Percentiles rank a stretch among this genome's conserved stretches.
Evolutionary conservation across 1,140 invertebrate genomes (phyloP).

Genomic region (Chionoecetes opilio): DNA sequence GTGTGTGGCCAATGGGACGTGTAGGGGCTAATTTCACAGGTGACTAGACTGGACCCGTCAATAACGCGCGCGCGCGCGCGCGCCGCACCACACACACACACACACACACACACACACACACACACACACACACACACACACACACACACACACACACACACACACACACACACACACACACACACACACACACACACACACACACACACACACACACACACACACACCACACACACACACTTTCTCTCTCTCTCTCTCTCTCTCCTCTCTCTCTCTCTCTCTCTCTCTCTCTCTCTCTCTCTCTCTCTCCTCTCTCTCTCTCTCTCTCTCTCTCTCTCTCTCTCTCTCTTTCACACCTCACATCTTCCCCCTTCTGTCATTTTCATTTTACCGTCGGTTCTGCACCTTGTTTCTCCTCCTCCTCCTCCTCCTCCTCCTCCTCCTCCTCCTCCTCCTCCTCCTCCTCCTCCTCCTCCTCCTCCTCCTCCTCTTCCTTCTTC

Average conservation of each 20-base stretch:
- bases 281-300: slow-evolving; percentile 58
- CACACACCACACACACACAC: no score
- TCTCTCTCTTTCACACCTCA: no score
- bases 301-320: neutral
- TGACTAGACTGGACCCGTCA: neutral
- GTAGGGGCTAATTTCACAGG: slow-evolving; percentile 17
- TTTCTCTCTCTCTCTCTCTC: slow-evolving; percentile 45
- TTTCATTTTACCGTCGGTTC: no score
- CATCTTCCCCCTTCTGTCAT: no score
- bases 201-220: slow-evolving; percentile 68
- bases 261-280: slow-evolving; percentile 40
- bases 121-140: slow-evolving; percentile 36
- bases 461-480: neutral
- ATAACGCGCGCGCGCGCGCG: neutral
- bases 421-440: neutral
- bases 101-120: slow-evolving; percentile 10
- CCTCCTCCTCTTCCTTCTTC: neutral
- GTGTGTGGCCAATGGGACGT: neutral
- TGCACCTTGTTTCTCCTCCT: no score
- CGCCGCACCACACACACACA: neutral
- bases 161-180: slow-evolving; percentile 61
- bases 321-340: no score
- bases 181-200: slow-evolving; percentile 66
- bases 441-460: neutral
- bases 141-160: slow-evolving; percentile 15